phyloP scores from a whole-genome alignment of 1,140 invertebrate genomes.

The Xylocopa sonorina region DNA sequence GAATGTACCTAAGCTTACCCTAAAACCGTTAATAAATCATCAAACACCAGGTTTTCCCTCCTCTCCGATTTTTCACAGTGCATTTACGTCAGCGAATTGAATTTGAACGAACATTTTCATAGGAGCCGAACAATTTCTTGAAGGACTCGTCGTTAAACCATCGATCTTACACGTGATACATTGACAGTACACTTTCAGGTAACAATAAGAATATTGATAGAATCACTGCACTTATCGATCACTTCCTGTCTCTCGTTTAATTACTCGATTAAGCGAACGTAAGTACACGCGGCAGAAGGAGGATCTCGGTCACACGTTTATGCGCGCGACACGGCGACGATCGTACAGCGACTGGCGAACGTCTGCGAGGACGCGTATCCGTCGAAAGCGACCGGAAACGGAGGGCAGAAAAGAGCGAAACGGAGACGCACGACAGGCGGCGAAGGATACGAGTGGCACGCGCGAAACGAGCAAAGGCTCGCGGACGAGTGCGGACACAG shows the following conservation, averaged over 20 bases:
- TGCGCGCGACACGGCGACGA: not conserved
- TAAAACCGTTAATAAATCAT: not conserved
- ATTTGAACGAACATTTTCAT: not conserved
- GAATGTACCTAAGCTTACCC: too few relatives aligned
- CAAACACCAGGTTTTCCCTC: not conserved
- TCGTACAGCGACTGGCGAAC: not conserved
- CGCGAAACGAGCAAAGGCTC: slow-evolving; percentile 28
- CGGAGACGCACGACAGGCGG: not conserved
- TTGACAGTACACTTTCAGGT: not conserved
- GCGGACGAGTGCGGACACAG: slow-evolving; percentile 45
- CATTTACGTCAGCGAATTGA: not conserved
- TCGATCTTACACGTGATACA: slow-evolving; percentile 5
- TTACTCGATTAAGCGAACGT: not conserved
- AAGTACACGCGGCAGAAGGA: not conserved
- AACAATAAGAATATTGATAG: not conserved
- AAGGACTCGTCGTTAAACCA: not conserved
- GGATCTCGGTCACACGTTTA: not conserved
- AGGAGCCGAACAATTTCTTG: too few relatives aligned
- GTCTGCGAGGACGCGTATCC: slow-evolving; percentile 1
- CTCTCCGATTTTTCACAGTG: not conserved
- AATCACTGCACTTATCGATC: not conserved
- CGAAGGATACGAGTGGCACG: slow-evolving; percentile 13
- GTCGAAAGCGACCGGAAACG: not conserved
- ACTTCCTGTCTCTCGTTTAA: not conserved
- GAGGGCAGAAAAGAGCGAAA: not conserved